phyloP scores from a whole-genome alignment of 2,113 vertebrate genomes.

The Pimephales promelas region DNA sequence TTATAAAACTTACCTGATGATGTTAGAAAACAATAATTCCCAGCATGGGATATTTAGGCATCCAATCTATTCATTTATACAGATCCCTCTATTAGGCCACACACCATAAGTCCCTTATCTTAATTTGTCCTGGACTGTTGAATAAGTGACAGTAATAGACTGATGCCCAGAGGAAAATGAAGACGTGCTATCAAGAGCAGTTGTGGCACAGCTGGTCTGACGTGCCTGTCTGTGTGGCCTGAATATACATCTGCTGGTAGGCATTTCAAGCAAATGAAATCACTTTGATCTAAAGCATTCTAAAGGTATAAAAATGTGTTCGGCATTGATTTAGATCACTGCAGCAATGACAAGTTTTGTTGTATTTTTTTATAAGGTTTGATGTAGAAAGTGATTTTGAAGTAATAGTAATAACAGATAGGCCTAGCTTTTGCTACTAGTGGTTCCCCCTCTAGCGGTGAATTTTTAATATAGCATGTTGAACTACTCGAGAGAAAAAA shows the following conservation, averaged over 20 bases:
- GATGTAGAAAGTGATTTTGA: neutral
- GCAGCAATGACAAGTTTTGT: neutral
- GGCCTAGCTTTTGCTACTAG: neutral
- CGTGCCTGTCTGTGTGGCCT: slow-evolving; percentile 60
- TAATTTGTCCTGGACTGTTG: slow-evolving; percentile 22
- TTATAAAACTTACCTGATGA: neutral
- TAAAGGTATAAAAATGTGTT: neutral
- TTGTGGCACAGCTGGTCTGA: slow-evolving; percentile 66
- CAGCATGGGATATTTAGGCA: neutral
- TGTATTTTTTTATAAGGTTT: neutral
- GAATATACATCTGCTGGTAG: slow-evolving; percentile 17
- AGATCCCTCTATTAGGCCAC: neutral
- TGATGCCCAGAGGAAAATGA: slow-evolving; percentile 48
- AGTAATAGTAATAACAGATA: neutral
- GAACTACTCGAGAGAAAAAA: neutral
- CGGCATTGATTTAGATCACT: neutral
- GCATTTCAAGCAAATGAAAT: neutral
- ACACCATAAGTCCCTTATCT: neutral
- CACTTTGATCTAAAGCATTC: neutral
- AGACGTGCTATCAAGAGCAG: slow-evolving; percentile 62
- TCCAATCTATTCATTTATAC: neutral
- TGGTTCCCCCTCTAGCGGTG: slow-evolving; percentile 1
- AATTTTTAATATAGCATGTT: neutral
- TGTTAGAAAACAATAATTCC: neutral
- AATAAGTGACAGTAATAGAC: slow-evolving; percentile 18